Evolutionary conservation across 2,797 vertebrate genomes (phyloP).

Genomic region (Hoplostethus mediterraneus): DNA sequence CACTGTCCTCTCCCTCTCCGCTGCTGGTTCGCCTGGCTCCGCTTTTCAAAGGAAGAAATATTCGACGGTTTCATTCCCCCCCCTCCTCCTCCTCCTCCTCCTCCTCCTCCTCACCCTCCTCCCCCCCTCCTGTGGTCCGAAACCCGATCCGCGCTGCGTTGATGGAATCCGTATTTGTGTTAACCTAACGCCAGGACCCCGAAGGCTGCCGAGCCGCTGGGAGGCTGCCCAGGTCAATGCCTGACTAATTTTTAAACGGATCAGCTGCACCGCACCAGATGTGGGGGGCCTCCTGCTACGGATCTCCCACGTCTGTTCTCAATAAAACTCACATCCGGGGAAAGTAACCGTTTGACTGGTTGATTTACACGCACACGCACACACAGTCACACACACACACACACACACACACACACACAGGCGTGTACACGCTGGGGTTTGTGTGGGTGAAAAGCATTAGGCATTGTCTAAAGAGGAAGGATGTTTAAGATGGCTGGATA

Average conservation of each 20-base stretch:
- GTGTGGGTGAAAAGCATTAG: conserved; percentile 9
- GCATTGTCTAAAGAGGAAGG: conserved; percentile 7
- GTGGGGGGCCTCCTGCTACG: conserved; percentile 57
- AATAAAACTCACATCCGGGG: conserved; percentile 81
- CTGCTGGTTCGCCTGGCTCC: conserved; percentile 21
- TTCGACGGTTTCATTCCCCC: conserved; percentile 20
- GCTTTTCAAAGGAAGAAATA: conserved; percentile 45
- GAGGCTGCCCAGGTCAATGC: conserved; percentile 77
- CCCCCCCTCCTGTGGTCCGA: conserved; percentile 26
- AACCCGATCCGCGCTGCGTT: conserved; percentile 41
- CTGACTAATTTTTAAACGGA: conserved; percentile 83
- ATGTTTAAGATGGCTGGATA: conserved; percentile 37
- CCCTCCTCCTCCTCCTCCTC: neutral
- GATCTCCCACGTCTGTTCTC: conserved; percentile 68
- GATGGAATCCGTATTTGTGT: conserved; percentile 74
- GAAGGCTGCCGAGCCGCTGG: conserved; percentile 48
- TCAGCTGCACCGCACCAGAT: conserved; percentile 81
- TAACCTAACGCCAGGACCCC: conserved; percentile 73
- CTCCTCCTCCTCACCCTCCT: too few relatives aligned
- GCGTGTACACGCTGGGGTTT: conserved; percentile 2
- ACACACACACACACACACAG: neutral
- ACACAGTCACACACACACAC: conserved; percentile 2
- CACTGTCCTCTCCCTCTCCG: neutral
- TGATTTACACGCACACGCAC: conserved; percentile 25
- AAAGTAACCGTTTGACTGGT: conserved; percentile 73